These are phyloP conservation scores for Cephonodes hylas DNA, from an alignment of 2,888 invertebrate species.

Conservation along the genomic window DNA sequence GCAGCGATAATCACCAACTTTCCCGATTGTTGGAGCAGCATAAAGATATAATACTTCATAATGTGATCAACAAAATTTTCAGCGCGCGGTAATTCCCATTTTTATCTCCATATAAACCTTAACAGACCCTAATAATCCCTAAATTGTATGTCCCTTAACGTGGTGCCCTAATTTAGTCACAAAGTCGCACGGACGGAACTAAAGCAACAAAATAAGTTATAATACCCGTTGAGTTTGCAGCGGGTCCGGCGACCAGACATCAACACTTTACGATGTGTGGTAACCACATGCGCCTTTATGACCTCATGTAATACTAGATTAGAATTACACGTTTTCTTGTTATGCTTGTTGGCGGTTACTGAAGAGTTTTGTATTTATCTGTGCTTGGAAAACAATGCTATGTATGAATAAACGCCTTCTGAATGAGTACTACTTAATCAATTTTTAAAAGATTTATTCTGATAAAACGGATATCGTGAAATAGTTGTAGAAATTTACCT, in stretches of 20 bases:
- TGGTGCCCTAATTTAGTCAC: not conserved
- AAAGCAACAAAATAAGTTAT: conserved; percentile 7
- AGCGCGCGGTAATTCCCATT: no score
- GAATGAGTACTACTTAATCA: no score
- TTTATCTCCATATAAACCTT: not conserved
- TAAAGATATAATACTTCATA: no score
- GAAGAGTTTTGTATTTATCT: not conserved
- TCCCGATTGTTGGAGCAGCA: no score
- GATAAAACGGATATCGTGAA: no score
- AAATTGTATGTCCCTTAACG: not conserved
- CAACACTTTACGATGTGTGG: conserved; percentile 1
- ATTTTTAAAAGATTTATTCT: no score
- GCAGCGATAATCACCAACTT: no score
- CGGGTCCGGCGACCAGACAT: not conserved
- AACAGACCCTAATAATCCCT: not conserved
- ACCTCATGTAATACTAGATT: not conserved
- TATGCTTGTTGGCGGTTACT: not conserved
- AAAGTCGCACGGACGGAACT: not conserved
- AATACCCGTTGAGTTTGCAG: not conserved
- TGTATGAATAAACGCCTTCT: no score
- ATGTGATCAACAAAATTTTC: no score
- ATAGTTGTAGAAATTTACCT: no score
- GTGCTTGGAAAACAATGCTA: no score
- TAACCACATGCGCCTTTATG: conserved; percentile 6
- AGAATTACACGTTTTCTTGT: not conserved